Evolutionary conservation across 2,113 vertebrate genomes (phyloP).

Genomic region (Neopipo cinnamomea): DNA sequence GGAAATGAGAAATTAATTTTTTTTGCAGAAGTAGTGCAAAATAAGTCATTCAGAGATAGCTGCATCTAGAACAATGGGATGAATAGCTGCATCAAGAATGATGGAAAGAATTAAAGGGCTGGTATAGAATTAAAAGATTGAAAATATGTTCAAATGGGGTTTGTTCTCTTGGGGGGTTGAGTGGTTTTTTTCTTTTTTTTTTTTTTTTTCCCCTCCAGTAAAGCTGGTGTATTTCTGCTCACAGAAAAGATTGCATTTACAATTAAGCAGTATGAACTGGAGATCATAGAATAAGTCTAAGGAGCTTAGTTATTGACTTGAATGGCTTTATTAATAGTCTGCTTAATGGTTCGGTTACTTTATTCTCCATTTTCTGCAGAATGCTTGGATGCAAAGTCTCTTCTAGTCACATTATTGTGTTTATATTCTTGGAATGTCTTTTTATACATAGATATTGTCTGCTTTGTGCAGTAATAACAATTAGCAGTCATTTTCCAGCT

Average conservation of each 20-base stretch:
- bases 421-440: neutral
- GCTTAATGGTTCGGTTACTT: neutral
- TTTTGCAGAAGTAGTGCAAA: neutral
- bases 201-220: too few relatives aligned
- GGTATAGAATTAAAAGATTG: neutral
- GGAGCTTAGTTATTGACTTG: conserved; percentile 48
- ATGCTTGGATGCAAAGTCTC: neutral
- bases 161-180: neutral
- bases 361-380: neutral
- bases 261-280: neutral
- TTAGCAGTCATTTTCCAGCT: neutral
- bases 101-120: neutral
- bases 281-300: neutral
- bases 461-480: neutral
- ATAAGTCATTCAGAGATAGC: neutral
- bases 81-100: neutral
- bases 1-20: neutral
- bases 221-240: neutral
- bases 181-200: accelerated
- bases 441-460: neutral
- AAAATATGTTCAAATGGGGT: neutral
- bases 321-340: conserved; percentile 34
- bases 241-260: neutral
- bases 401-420: neutral
- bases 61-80: neutral